These are phyloP conservation scores for Gadus macrocephalus DNA, from an alignment of 2,113 vertebrate species.

Conservation along the genomic window DNA sequence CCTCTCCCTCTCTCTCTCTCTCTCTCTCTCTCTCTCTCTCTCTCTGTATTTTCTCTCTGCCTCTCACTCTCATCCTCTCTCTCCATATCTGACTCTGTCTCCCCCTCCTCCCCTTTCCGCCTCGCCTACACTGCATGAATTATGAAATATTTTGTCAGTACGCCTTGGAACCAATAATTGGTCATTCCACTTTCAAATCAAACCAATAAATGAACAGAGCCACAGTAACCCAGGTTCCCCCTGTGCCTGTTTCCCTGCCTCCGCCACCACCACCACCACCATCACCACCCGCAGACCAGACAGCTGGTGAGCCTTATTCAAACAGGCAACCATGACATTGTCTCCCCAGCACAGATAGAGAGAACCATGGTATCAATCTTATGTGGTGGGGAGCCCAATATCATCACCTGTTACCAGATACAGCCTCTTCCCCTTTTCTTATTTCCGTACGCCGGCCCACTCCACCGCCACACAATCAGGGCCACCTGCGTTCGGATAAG, in stretches of 20 bases:
- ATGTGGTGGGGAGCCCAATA: slow-evolving; percentile 31
- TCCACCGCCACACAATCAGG: slow-evolving; percentile 12
- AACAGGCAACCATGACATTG: slow-evolving; percentile 74
- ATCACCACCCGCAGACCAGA: slow-evolving; percentile 44
- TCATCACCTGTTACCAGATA: slow-evolving; percentile 59
- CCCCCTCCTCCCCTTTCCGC: no score
- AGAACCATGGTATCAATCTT: slow-evolving; percentile 56
- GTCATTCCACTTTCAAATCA: no score
- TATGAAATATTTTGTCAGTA: no score
- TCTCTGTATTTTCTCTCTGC: no score
- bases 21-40: not conserved
- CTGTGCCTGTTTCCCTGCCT: no score
- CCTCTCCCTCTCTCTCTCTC: not conserved
- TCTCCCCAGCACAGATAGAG: slow-evolving; percentile 54
- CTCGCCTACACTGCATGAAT: no score
- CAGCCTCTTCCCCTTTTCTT: slow-evolving; percentile 24
- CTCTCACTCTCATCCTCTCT: no score
- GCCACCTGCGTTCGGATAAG: slow-evolving; percentile 36
- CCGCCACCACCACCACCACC: slow-evolving; percentile 36
- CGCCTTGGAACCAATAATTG: no score
- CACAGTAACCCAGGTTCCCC: no score
- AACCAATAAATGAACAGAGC: no score
- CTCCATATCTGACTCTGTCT: not conserved
- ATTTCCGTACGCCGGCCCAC: slow-evolving; percentile 43
- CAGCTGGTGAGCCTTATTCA: slow-evolving; percentile 64